Conservation (phyloP, 2,113 vertebrate genomes). For the Rhinopithecus roxellana region DNA sequence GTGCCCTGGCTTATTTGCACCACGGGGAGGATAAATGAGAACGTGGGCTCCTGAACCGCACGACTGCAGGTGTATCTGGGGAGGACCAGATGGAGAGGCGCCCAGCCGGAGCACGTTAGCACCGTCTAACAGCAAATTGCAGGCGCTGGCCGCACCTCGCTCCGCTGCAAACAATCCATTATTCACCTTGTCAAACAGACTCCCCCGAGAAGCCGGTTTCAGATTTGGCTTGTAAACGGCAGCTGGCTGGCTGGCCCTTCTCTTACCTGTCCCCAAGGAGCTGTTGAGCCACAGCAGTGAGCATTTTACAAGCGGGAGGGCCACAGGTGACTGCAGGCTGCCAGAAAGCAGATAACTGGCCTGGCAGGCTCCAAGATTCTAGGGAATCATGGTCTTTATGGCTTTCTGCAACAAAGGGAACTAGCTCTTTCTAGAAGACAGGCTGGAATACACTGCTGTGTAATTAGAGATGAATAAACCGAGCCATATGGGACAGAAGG, state of each 20-base stretch:
- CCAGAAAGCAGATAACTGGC: neutral
- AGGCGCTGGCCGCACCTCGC: neutral
- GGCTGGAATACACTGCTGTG: neutral
- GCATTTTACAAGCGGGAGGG: neutral
- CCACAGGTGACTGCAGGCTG: neutral
- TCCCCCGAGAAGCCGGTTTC: neutral
- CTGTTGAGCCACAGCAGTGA: neutral
- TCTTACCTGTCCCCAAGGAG: neutral
- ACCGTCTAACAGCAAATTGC: neutral
- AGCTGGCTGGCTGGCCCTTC: neutral
- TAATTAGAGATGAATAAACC: neutral
- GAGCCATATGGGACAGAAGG: neutral
- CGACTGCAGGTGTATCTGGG: neutral
- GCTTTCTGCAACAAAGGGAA: neutral
- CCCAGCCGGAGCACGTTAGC: rapidly evolving
- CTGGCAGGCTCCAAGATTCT: neutral
- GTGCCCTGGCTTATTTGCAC: neutral
- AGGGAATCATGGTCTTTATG: neutral
- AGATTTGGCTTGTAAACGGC: neutral
- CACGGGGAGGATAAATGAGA: neutral
- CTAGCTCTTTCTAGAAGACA: neutral
- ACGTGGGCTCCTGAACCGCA: rapidly evolving
- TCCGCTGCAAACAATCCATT: rapidly evolving
- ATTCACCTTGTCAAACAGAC: neutral
- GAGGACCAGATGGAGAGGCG: neutral